Base-by-base conservation (phyloP, 1,140 invertebrate genomes). In the Aphaenogaster rudis region DNA sequence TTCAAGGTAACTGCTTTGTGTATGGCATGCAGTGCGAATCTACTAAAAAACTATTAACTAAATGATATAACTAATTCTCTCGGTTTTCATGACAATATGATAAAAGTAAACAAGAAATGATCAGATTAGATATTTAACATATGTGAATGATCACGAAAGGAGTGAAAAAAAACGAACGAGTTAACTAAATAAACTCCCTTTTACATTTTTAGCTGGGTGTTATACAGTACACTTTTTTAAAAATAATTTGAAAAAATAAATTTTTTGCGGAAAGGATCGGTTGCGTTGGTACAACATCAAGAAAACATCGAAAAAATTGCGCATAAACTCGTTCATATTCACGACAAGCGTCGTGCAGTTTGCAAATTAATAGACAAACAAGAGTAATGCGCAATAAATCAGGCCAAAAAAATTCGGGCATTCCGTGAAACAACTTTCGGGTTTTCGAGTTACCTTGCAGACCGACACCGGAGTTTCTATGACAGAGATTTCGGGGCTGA, bases 401-500 rank as follows among this genome's bases (percentile, higher is more conserved):
- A 90, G 74, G 88, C 88, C 54, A 90, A 71, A 78, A 81, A 48
- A 89, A 86, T 74, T 90, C 52, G 74, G 66, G 86, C 89, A 90
- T 90, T 90, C 80, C 69, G 89, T 90, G 90, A 80, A 82, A 91
- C 52, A 91, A 89, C 78, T 88, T 92, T 91, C 90, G 86, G 79
- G 71, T 69, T 88, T 88, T 91, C 89, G 87, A 94, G 94, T 96
- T 97, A 97, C 96, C 96, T 97, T 96, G 95, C 95, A 97, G 96
- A 96, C 96, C 96, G 94, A 95, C 95, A 96, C 95, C 95, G 88
- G 96, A 96, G 93, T 96, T 96, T 96, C 96, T 96, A 95, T 96
- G 96, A 95, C 96, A 96, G 93, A 96, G 94, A 95, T 95, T 96
- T 94, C 95, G 95, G 94, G 95, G 96, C 94, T 96, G 96, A 94